phyloP scores from a whole-genome alignment of 2,888 invertebrate species.

The Thymelicus acteon region DNA sequence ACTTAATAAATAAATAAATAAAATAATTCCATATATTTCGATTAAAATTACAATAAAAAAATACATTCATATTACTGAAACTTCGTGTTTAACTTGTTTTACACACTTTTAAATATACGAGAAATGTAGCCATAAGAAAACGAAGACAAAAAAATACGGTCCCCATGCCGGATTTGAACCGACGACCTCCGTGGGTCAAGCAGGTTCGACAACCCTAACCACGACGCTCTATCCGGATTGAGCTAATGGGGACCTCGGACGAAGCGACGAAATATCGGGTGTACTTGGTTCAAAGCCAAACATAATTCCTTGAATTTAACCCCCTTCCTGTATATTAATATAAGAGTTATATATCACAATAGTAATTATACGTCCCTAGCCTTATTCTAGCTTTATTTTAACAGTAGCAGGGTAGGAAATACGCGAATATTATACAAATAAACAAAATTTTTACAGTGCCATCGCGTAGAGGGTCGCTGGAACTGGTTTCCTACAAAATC shows the following conservation, averaged over 20 bases:
- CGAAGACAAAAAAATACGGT: not conserved
- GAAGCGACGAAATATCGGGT: conserved; percentile 9
- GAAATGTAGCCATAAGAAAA: not conserved
- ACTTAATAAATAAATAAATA: no score
- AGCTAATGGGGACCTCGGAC: conserved; percentile 26
- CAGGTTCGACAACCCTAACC: conserved; percentile 29
- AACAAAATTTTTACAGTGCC: not conserved
- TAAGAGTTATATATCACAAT: not conserved
- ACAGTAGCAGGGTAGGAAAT: not conserved
- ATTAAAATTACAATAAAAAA: no score
- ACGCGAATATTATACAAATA: not conserved
- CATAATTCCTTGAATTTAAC: not conserved
- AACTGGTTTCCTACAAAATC: not conserved
- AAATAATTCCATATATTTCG: no score
- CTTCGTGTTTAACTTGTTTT: not conserved
- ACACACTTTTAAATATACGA: not conserved
- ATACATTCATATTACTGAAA: no score
- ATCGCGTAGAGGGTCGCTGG: not conserved
- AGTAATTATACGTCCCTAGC: not conserved
- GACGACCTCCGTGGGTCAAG: conserved; percentile 30
- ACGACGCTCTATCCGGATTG: conserved; percentile 28
- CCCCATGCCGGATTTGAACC: conserved; percentile 35
- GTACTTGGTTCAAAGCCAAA: not conserved
- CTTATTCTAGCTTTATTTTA: not conserved
- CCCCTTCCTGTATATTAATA: not conserved